A percentile compares a stretch with the other conserved stretches of the same genome.
phyloP scores from a whole-genome alignment of 1,140 invertebrate genomes.

The Trypoxylus dichotomus region DNA sequence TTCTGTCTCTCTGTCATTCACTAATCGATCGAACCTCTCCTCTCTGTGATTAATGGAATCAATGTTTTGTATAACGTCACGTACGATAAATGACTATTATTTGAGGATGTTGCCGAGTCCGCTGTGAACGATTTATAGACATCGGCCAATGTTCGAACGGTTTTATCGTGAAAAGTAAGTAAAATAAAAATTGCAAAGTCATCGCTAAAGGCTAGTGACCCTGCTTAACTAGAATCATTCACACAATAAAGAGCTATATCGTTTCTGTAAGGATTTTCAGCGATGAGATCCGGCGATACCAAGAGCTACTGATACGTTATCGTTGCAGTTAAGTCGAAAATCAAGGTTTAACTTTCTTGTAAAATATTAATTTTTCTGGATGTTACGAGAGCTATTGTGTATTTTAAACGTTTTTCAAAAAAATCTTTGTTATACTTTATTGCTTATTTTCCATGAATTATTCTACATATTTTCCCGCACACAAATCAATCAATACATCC shows the following conservation, averaged over 20 bases:
- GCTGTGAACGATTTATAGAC: conserved; percentile 19
- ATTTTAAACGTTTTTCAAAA: too few species aligned
- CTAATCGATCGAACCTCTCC: conserved; percentile 32
- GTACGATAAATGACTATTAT: conserved; percentile 31
- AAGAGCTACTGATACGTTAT: not conserved
- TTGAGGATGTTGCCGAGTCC: conserved; percentile 19
- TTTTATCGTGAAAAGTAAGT: conserved; percentile 22
- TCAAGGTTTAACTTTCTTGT: too few species aligned
- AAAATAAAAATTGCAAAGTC: conserved; percentile 22
- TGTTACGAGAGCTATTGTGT: too few species aligned
- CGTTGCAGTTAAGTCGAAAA: too few species aligned
- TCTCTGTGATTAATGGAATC: conserved; percentile 34
- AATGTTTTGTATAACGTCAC: conserved; percentile 33
- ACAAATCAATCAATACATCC: too few species aligned
- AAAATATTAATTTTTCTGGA: too few species aligned
- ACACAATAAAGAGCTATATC: not conserved
- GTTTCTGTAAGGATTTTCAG: not conserved
- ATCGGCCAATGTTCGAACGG: not conserved
- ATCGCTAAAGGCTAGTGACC: not conserved
- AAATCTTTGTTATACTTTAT: too few species aligned
- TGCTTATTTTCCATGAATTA: too few species aligned
- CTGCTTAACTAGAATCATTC: not conserved
- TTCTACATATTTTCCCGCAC: too few species aligned
- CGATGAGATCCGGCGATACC: not conserved
- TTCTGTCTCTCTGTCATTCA: conserved; percentile 31